Evolutionary conservation across 1,140 invertebrate species (phyloP).

Genomic region (Zaprionus taronus): DNA sequence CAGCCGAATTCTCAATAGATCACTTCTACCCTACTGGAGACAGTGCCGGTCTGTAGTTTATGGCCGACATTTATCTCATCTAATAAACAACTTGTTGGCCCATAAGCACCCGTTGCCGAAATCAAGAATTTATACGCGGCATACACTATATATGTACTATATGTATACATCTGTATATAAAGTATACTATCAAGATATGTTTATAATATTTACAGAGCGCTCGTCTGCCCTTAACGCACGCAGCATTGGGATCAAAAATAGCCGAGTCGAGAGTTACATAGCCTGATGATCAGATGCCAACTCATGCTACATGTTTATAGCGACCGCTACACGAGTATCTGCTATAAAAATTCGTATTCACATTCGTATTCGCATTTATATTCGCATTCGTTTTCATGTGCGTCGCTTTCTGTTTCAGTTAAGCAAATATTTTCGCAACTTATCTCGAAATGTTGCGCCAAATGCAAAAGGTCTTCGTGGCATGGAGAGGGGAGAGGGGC

Average conservation of each 20-base stretch:
- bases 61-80: constrained; percentile 48
- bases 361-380: neutral
- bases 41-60: constrained; percentile 30
- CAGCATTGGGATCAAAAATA: constrained; percentile 37
- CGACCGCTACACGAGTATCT: constrained; percentile 1
- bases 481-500: neutral
- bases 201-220: constrained; percentile 6
- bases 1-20: neutral
- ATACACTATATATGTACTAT: neutral
- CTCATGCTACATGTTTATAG: constrained; percentile 4
- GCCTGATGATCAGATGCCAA: neutral
- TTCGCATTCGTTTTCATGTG: constrained; percentile 11
- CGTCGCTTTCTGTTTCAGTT: constrained; percentile 74
- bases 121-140: constrained; percentile 15
- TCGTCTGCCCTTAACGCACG: constrained; percentile 38
- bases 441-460: constrained; percentile 71
- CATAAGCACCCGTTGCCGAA: constrained; percentile 39
- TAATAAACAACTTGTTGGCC: constrained; percentile 21
- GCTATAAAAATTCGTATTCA: neutral
- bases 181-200: neutral
- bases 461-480: constrained; percentile 56
- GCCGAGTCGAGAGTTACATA: constrained; percentile 10
- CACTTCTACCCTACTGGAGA: neutral
- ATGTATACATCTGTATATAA: neutral
- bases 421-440: constrained; percentile 76